Evolutionary conservation across 2,113 vertebrate genomes (phyloP).

Genomic region (Rhombomys opimus): DNA sequence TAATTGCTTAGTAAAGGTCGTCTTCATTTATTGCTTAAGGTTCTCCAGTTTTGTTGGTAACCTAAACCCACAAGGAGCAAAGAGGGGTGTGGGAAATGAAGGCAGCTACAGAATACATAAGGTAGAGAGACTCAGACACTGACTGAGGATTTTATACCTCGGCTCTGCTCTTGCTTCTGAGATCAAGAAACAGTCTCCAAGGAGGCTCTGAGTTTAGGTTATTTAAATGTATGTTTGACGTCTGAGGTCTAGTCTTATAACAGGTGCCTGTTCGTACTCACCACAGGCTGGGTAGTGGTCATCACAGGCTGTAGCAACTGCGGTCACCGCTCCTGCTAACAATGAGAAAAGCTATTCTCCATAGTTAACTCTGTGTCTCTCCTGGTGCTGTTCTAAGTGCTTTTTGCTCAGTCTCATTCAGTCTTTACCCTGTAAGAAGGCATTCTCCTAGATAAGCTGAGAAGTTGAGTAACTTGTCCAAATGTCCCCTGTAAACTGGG

Average conservation of each 20-base stretch:
- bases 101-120: not conserved
- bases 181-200: not conserved
- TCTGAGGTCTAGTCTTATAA: not conserved
- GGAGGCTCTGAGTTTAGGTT: conserved; percentile 31
- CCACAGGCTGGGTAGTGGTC: not conserved
- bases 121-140: not conserved
- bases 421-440: not conserved
- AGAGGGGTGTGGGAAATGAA: not conserved
- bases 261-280: not conserved
- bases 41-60: conserved; percentile 10
- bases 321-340: not conserved
- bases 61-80: not conserved
- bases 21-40: conserved; percentile 13
- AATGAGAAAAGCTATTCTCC: not conserved
- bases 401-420: not conserved
- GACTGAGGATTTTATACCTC: not conserved
- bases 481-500: not conserved
- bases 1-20: not conserved
- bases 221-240: not conserved
- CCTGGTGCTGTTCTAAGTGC: not conserved
- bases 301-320: not conserved
- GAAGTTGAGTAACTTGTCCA: not conserved
- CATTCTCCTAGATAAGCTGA: conserved; percentile 6
- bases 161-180: conserved; percentile 2
- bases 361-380: not conserved